Evolutionary conservation across 1,140 invertebrate species (phyloP), one percentile per base, ranked within the genome.

Genomic region (Drosophila arizonae): DNA sequence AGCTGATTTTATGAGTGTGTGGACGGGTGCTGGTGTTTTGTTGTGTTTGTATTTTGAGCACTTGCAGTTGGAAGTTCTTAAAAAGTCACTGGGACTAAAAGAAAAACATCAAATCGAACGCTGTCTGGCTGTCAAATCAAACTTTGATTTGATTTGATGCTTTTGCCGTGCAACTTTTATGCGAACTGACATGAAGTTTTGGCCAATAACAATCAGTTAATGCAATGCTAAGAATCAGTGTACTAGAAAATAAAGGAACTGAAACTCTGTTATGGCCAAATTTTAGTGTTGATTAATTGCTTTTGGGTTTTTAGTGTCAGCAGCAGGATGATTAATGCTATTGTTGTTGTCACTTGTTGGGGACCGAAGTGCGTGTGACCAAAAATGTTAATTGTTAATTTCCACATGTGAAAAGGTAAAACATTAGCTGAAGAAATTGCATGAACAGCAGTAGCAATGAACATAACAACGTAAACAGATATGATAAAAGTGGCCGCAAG

Each of bases 331-430:
- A 82, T 88, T 87, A 82, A 87, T 88, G 72, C 56, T 68, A 13
- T 36, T 52, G 52, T 51, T 62, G 51, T 69, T 70, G 41, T 54
- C 48, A 60, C 64, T 57, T 57, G 68, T 64, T 57, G 15, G 28
- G 28, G 43, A 36, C 36, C 33, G 24, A 3, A 39, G 3, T 11
- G 54, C 62, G 58, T 63, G 50, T 66, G 46, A 70, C 79, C 79
- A 82, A 60, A 60, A 88, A 79, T 88, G 84, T 88, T 87, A 87
- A 87, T 87, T 87, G 79, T 82, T 87, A 88, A 87, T 88, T 87
- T 87, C 82, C 79, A 87, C 78, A 81, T 70, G 72, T 77, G 21
- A 50, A 21, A 39, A 58, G 33, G 51, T 15, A 60, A 46, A 60
- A 36, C 56, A 66, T 13, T 17, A 52, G 36, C 52, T 65, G n/a